These are phyloP conservation scores for Agrypnus murinus DNA, from an alignment of 2,888 invertebrate species.

Conservation along the genomic window DNA sequence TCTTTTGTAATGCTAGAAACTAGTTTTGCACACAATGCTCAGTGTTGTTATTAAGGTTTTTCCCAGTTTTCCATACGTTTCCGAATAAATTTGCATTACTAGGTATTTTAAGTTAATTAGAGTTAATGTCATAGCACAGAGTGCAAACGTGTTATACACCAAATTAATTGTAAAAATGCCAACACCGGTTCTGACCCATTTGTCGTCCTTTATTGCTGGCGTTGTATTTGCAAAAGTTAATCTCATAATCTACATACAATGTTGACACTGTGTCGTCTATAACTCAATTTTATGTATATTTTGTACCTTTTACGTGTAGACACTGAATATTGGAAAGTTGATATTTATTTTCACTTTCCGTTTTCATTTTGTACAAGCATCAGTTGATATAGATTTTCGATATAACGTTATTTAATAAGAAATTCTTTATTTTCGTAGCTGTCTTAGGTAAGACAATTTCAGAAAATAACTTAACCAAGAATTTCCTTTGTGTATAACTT, in stretches of 20 bases:
- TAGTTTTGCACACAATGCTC: no score
- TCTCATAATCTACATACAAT: slow-evolving; percentile 31
- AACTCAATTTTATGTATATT: slow-evolving; percentile 31
- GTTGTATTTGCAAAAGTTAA: slow-evolving; percentile 29
- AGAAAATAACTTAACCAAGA: slow-evolving; percentile 37
- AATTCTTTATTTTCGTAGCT: slow-evolving; percentile 43
- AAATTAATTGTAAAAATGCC: slow-evolving; percentile 33
- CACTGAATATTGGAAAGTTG: slow-evolving; percentile 14
- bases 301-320: slow-evolving; percentile 18
- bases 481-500: slow-evolving; percentile 47
- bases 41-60: slow-evolving; percentile 7
- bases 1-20: no score
- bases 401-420: slow-evolving; percentile 42
- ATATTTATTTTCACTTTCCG: slow-evolving; percentile 28
- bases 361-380: slow-evolving; percentile 27
- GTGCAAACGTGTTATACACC: slow-evolving; percentile 18
- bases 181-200: slow-evolving; percentile 24
- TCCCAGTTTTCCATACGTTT: slow-evolving; percentile 5
- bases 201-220: slow-evolving; percentile 21
- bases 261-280: slow-evolving; percentile 28
- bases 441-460: slow-evolving; percentile 48
- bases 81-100: slow-evolving; percentile 27
- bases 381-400: slow-evolving; percentile 42
- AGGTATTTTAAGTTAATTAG: slow-evolving; percentile 28
- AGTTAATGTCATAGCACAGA: slow-evolving; percentile 27